Percentiles rank a stretch among this genome's conserved stretches.
These are phyloP conservation scores for Sphenopsis melanotis DNA, from an alignment of 2,797 vertebrate genomes.

Conservation along the genomic window DNA sequence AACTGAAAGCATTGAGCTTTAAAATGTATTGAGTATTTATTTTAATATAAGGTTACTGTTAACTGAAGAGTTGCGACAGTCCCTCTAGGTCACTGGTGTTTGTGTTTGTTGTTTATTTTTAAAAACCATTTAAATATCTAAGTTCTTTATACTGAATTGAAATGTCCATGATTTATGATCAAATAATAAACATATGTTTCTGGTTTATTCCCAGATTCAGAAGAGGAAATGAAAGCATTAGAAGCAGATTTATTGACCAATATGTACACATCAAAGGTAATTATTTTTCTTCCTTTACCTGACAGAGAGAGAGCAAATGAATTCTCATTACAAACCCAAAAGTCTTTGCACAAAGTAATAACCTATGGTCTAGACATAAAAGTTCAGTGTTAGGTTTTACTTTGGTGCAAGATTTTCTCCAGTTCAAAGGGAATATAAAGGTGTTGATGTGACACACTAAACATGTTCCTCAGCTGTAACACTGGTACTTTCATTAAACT, in stretches of 20 bases:
- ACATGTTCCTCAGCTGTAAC: background rate
- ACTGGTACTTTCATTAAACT: slow-evolving; percentile 50
- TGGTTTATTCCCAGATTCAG: slow-evolving; percentile 80
- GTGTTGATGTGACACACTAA: slow-evolving; percentile 41
- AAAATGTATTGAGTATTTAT: background rate
- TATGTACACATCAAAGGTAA: slow-evolving; percentile 91
- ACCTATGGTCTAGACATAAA: background rate
- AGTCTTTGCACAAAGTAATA: slow-evolving; percentile 41
- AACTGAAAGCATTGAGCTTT: background rate
- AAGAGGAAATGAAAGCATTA: slow-evolving; percentile 85
- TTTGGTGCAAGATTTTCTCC: slow-evolving; percentile 6
- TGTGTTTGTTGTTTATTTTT: background rate
- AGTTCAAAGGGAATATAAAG: slow-evolving; percentile 42
- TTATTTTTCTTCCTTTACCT: slow-evolving; percentile 44
- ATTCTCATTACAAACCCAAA: slow-evolving; percentile 45
- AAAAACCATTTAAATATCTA: background rate
- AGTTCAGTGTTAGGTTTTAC: slow-evolving; percentile 4
- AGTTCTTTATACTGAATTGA: background rate
- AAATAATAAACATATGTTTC: slow-evolving; percentile 64
- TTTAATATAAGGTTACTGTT: background rate
- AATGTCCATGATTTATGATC: slow-evolving; percentile 28
- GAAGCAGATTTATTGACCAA: slow-evolving; percentile 89
- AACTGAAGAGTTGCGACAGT: background rate
- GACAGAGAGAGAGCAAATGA: background rate
- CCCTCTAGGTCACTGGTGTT: background rate